Evolutionary conservation across 2,113 vertebrate genomes (phyloP).

Genomic region (Tretioscincus oriximinensis): DNA sequence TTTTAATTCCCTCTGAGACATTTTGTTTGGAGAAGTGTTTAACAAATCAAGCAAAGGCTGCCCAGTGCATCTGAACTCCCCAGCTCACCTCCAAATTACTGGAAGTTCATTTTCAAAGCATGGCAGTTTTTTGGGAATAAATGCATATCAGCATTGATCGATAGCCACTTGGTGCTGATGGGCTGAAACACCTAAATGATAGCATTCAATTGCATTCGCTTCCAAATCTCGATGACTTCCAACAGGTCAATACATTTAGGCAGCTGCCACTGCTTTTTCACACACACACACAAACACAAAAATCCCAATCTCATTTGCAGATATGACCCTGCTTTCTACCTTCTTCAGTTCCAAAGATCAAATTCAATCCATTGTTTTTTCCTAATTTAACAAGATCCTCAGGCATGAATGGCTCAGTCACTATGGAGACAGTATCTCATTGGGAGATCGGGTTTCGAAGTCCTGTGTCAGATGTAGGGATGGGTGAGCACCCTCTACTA

Average conservation of each 20-base stretch:
- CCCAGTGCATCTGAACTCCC: constrained; percentile 22
- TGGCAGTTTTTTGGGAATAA: constrained; percentile 74
- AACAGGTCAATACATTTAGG: constrained; percentile 65
- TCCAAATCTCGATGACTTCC: constrained; percentile 65
- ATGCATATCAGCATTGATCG: constrained; percentile 78
- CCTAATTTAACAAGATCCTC: too few relatives aligned
- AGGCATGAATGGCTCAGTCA: too few relatives aligned
- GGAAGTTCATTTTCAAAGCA: constrained; percentile 78
- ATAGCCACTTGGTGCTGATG: constrained; percentile 69
- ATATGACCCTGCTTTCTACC: constrained; percentile 35
- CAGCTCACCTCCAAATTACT: constrained; percentile 63
- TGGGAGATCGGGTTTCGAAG: too few relatives aligned
- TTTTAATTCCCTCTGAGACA: constrained; percentile 74
- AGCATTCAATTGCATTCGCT: constrained; percentile 44
- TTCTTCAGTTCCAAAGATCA: too few relatives aligned
- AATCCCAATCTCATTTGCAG: constrained; percentile 49
- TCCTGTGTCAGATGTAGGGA: too few relatives aligned
- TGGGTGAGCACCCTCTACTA: too few relatives aligned
- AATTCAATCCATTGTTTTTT: too few relatives aligned
- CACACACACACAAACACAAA: constrained; percentile 49
- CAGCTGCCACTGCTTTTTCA: constrained; percentile 60
- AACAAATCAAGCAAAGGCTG: constrained; percentile 58
- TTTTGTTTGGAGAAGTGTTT: constrained; percentile 67
- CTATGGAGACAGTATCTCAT: too few relatives aligned
- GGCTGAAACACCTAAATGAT: constrained; percentile 67